Percentiles rank a stretch among this genome's conserved stretches.
Evolutionary conservation across 2,888 invertebrate species (phyloP).

Genomic region (Drosophila putrida): DNA sequence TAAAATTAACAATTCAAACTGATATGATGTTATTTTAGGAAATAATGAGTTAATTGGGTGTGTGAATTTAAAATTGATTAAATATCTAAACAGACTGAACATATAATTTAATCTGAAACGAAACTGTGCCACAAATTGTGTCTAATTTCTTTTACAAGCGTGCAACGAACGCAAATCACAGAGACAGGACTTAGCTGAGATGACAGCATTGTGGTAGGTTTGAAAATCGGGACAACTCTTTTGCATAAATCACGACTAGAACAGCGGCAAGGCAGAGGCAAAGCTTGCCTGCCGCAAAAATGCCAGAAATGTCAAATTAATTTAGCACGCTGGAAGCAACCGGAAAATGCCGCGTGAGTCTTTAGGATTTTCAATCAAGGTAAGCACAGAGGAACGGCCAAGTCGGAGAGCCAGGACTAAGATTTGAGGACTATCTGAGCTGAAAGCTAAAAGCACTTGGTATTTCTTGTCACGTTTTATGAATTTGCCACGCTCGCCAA

Average conservation of each 20-base stretch:
- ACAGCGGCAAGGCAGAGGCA: constrained; percentile 28
- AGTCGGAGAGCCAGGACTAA: constrained; percentile 8
- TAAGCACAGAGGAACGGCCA: constrained; percentile 31
- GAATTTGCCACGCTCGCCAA: constrained; percentile 64
- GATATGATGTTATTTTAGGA: too few species aligned
- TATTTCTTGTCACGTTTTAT: constrained; percentile 73
- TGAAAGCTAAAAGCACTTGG: constrained; percentile 35
- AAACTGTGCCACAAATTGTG: constrained; percentile 31
- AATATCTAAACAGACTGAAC: neutral
- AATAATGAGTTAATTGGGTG: neutral
- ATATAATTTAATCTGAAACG: neutral
- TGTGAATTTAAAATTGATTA: neutral
- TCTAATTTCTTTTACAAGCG: constrained; percentile 26
- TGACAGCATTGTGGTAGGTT: constrained; percentile 9
- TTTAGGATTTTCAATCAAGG: constrained; percentile 76
- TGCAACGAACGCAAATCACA: constrained; percentile 23
- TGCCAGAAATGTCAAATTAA: constrained; percentile 76
- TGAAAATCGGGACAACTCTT: constrained; percentile 59
- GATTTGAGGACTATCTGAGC: constrained; percentile 2
- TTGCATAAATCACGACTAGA: constrained; percentile 64
- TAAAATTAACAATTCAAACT: too few species aligned
- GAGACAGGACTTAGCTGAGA: constrained; percentile 6
- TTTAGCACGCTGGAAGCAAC: constrained; percentile 63
- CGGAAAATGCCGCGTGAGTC: constrained; percentile 46
- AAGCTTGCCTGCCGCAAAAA: constrained; percentile 58